Evolutionary conservation across 1,140 invertebrate species (phyloP).

Genomic region (Lycorma delicatula): DNA sequence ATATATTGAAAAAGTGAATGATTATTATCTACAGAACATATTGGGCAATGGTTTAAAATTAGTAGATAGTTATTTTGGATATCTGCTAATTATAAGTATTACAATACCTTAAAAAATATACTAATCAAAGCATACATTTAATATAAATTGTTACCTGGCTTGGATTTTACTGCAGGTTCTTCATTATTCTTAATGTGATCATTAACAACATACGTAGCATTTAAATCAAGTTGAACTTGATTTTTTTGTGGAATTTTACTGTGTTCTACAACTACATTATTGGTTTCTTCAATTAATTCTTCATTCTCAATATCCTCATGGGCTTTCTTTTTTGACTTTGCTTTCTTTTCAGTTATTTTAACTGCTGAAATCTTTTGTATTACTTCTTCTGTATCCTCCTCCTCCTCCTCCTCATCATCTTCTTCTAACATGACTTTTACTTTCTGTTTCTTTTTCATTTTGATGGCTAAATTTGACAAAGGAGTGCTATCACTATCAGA

Average conservation of each 20-base stretch:
- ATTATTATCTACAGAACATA: too few species aligned
- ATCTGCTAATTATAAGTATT: too few species aligned
- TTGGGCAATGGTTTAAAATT: too few species aligned
- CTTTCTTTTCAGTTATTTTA: slow-evolving; percentile 4
- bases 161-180: too few species aligned
- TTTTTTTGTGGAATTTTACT: slow-evolving; percentile 16
- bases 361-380: slow-evolving; percentile 19
- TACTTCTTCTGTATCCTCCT: slow-evolving; percentile 21
- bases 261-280: slow-evolving; percentile 19
- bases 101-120: too few species aligned
- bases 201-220: slow-evolving; percentile 18
- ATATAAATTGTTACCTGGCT: too few species aligned
- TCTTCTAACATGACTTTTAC: background rate
- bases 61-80: too few species aligned
- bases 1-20: too few species aligned
- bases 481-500: slow-evolving; percentile 15
- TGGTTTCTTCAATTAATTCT: slow-evolving; percentile 13
- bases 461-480: background rate
- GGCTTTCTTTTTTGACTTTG: background rate
- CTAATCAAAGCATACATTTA: too few species aligned
- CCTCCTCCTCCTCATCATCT: slow-evolving; percentile 14
- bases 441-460: slow-evolving; percentile 13
- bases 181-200: too few species aligned
- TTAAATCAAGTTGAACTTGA: slow-evolving; percentile 20
- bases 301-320: slow-evolving; percentile 12